Evolutionary conservation across 2,888 invertebrate genomes (phyloP).

Genomic region (Aphodius sticticus): DNA sequence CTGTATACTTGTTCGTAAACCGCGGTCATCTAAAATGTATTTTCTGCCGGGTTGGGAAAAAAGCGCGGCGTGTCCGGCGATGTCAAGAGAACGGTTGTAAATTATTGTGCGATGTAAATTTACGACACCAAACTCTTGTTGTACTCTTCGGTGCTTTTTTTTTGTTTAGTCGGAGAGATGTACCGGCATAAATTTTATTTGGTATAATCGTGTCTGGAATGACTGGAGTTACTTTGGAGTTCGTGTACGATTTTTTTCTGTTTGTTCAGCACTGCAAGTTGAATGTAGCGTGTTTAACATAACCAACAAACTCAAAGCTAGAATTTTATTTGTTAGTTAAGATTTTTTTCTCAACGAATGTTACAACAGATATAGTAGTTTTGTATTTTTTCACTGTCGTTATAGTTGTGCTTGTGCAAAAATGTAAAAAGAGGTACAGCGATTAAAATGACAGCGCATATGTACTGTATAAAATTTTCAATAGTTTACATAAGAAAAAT

Average conservation of each 20-base stretch:
- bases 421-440: too few relatives aligned
- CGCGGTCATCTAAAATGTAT: not conserved
- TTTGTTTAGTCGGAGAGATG: not conserved
- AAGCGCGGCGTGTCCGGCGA: not conserved
- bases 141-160: not conserved
- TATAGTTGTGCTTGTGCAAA: too few relatives aligned
- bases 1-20: not conserved
- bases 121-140: conserved; percentile 4
- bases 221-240: not conserved
- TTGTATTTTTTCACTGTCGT: too few relatives aligned
- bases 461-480: too few relatives aligned
- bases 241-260: not conserved
- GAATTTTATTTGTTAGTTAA: not conserved
- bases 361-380: too few relatives aligned
- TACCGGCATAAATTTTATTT: not conserved
- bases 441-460: too few relatives aligned
- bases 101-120: conserved; percentile 4
- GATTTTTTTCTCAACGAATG: too few relatives aligned
- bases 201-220: not conserved
- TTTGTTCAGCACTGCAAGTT: not conserved
- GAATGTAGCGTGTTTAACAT: not conserved
- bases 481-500: too few relatives aligned
- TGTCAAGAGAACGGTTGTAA: not conserved
- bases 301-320: not conserved
- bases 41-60: not conserved